phyloP scores from a whole-genome alignment of 2,888 invertebrate species.

The Nebria salina region DNA sequence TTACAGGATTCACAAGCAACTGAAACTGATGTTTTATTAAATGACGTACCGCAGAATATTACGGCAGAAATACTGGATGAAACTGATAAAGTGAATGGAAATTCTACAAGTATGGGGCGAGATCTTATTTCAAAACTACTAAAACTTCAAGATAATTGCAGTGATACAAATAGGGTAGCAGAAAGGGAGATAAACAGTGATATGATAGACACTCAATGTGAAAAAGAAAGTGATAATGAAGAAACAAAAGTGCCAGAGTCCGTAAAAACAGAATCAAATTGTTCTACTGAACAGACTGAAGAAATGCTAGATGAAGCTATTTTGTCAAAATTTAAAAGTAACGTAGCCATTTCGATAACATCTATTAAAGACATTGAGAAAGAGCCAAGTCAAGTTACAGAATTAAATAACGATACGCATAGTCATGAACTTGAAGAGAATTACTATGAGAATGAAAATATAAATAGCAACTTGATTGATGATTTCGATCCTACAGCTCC shows the following conservation, averaged over 20 bases:
- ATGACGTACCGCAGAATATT: slow-evolving; percentile 11
- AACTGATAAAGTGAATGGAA: slow-evolving; percentile 5
- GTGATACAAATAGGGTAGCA: background rate
- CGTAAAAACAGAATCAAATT: background rate
- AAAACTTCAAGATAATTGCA: background rate
- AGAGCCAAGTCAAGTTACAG: slow-evolving; percentile 18
- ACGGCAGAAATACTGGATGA: background rate
- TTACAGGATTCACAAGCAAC: slow-evolving; percentile 25
- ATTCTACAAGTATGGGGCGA: background rate
- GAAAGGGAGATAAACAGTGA: background rate
- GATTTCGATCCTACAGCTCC: slow-evolving; percentile 33
- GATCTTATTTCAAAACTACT: background rate
- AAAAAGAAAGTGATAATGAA: slow-evolving; percentile 34
- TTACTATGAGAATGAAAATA: background rate
- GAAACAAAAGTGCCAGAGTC: slow-evolving; percentile 45
- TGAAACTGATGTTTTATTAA: slow-evolving; percentile 2
- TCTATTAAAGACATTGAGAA: slow-evolving; percentile 54
- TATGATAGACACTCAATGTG: background rate
- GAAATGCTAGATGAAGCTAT: slow-evolving; percentile 65
- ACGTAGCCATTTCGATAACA: slow-evolving; percentile 66
- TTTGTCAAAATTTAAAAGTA: slow-evolving; percentile 66
- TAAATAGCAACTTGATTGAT: slow-evolving; percentile 31
- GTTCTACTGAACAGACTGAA: slow-evolving; percentile 54
- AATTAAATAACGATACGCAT: slow-evolving; percentile 27
- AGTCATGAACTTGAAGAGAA: slow-evolving; percentile 30